Evolutionary conservation across 30 jellyfish, hydroid and myxozoan genomes (phyloP).

Genomic region (Cassiopea andromeda): DNA sequence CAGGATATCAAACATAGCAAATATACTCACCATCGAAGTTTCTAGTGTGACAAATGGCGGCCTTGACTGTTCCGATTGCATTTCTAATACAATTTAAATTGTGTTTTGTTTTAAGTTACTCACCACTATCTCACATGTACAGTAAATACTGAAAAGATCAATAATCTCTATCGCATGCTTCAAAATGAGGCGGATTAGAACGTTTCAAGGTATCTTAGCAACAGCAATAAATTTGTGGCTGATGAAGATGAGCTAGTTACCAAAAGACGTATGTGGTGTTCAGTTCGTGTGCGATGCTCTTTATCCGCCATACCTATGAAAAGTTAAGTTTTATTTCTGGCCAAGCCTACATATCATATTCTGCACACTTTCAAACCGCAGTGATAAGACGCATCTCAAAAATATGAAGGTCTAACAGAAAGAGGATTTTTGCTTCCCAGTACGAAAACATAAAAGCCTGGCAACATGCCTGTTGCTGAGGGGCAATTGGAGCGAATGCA

Average conservation of each 20-base stretch:
- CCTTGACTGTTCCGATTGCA: constrained; percentile 79
- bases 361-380: constrained; percentile 18
- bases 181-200: constrained; percentile 2
- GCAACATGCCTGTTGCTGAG: constrained; percentile 87
- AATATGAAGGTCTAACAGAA: neutral
- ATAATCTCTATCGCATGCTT: neutral
- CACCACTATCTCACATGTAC: neutral
- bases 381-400: neutral
- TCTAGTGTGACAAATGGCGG: constrained; percentile 70
- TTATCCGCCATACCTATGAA: constrained; percentile 61
- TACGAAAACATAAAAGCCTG: neutral
- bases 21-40: constrained; percentile 88
- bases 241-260: neutral
- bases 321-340: neutral
- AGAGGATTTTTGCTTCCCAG: neutral
- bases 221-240: constrained; percentile 17
- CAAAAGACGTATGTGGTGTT: neutral
- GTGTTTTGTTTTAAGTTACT: neutral
- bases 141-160: neutral
- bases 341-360: neutral
- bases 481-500: constrained; percentile 82
- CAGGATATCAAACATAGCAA: no score
- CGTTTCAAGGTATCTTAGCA: constrained; percentile 37
- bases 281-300: constrained; percentile 56
- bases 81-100: constrained; percentile 2